Percentiles rank a stretch among this genome's conserved stretches.
Evolutionary conservation across 1,140 invertebrate species (phyloP).

Genomic region (Caenorhabditis latens): DNA sequence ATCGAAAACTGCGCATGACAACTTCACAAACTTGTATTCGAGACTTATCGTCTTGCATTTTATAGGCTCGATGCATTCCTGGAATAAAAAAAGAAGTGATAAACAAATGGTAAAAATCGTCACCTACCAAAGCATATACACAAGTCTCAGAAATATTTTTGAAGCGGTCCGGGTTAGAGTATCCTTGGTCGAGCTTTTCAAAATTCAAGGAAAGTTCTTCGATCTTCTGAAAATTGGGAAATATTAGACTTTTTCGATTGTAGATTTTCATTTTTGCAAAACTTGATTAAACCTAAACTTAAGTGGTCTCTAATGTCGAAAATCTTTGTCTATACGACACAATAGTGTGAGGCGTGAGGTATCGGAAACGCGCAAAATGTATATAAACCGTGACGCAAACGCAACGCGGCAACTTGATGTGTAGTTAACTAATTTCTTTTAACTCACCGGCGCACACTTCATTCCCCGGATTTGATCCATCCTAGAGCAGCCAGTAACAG

Average conservation of each 20-base stretch:
- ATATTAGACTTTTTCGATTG: too few relatives aligned
- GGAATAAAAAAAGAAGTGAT: background rate
- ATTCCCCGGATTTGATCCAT: background rate
- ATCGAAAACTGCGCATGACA: background rate
- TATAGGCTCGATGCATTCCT: background rate
- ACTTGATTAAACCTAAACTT: too few relatives aligned
- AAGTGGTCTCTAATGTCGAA: too few relatives aligned
- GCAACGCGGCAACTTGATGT: too few relatives aligned
- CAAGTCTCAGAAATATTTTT: background rate
- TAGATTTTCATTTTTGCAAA: too few relatives aligned
- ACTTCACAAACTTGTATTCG: slow-evolving; percentile 4
- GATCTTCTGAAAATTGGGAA: slow-evolving; percentile 1
- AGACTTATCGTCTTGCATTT: slow-evolving; percentile 2
- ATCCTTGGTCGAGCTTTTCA: background rate
- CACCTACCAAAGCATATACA: background rate
- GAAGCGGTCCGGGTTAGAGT: background rate
- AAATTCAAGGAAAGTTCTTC: background rate
- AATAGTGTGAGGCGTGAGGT: too few relatives aligned
- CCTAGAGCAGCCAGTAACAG: background rate
- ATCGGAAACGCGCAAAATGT: too few relatives aligned
- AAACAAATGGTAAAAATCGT: background rate
- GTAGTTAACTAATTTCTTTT: too few relatives aligned
- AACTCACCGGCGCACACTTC: background rate
- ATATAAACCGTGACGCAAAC: too few relatives aligned
- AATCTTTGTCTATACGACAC: too few relatives aligned